Base-by-base conservation (phyloP, 1,140 invertebrate species). In the Cotesia vestalis region DNA sequence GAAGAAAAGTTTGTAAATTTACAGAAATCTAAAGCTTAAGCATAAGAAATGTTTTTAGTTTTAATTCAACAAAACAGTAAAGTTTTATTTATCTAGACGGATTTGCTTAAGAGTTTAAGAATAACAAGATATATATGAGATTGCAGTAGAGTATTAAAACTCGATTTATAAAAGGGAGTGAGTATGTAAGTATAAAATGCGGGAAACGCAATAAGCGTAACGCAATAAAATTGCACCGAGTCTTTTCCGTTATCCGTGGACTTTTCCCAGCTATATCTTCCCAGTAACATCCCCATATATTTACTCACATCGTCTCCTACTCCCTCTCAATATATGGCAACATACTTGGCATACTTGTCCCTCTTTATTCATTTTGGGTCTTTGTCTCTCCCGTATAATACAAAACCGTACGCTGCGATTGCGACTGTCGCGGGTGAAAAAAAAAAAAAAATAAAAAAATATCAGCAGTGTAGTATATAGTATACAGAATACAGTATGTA, bases 151-250 rank as follows among this genome's bases (percentile, higher is more conserved):
- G 64, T 71, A 71, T 67, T 71, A 71, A 62, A 66, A 70, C 51
- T 66, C 17, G n/a, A 69, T 27, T 59, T 70, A 77, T 71, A 71
- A 71, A 68, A 70, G 38, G 36, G 20, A 17, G 36, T 66, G 66
- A 66, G 60, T 77, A 81, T 81, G 74, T 76, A 76, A 77, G 77
- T 78, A 81, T 80, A 80, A 81, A 81, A 80, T 80, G 80, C 78
- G 79, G 80, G 79, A 80, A 81, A 81, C 78, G 78, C 77, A 81
- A 81, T 81, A 80, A 81, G 78, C 79, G 79, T 79, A 81, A 80
- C 78, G 80, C 77, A 81, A 81, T 81, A 81, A 81, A 79, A 79
- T 81, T 79, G 78, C 78, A 70, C 76, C 66, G 61, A 69, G 75
- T 80, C 79, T 79, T 78, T 79, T 78, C 80, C 80, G 77, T 78